Evolutionary conservation across 2,888 invertebrate species (phyloP).

Genomic region (Agrotis puta): DNA sequence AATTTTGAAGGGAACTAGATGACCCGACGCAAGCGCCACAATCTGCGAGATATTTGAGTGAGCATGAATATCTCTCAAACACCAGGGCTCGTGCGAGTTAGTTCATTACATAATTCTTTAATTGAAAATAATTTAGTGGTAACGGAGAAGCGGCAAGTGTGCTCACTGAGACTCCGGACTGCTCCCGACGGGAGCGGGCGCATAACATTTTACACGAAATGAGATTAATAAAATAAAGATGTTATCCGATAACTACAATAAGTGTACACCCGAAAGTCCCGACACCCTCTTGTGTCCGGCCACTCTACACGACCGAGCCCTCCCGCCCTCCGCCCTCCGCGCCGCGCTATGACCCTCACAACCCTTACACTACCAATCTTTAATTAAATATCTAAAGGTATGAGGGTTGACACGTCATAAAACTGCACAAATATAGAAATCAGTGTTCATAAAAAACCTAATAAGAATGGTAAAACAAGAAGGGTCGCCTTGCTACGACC

Average conservation of each 20-base stretch:
- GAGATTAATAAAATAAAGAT: slow-evolving; percentile 64
- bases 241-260: slow-evolving; percentile 61
- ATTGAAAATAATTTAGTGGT: neutral
- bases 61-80: too few species aligned
- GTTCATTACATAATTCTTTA: neutral
- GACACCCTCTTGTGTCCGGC: slow-evolving; percentile 44
- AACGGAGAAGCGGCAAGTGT: neutral
- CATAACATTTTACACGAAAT: slow-evolving; percentile 29
- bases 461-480: slow-evolving; percentile 66
- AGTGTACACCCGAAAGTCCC: slow-evolving; percentile 20
- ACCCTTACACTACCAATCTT: slow-evolving; percentile 71
- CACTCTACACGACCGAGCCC: slow-evolving; percentile 24
- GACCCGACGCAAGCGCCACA: too few species aligned
- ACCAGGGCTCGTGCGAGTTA: neutral
- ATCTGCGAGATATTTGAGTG: too few species aligned
- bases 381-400: slow-evolving; percentile 71
- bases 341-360: slow-evolving; percentile 35
- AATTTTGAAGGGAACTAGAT: too few species aligned
- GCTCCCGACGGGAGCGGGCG: neutral
- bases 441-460: slow-evolving; percentile 75
- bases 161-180: neutral
- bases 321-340: neutral
- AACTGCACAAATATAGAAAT: slow-evolving; percentile 77
- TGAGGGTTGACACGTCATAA: slow-evolving; percentile 66
- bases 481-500: slow-evolving; percentile 51